Base-by-base conservation (phyloP, 1,140 invertebrate genomes). In the Drosophila grimshawi region DNA sequence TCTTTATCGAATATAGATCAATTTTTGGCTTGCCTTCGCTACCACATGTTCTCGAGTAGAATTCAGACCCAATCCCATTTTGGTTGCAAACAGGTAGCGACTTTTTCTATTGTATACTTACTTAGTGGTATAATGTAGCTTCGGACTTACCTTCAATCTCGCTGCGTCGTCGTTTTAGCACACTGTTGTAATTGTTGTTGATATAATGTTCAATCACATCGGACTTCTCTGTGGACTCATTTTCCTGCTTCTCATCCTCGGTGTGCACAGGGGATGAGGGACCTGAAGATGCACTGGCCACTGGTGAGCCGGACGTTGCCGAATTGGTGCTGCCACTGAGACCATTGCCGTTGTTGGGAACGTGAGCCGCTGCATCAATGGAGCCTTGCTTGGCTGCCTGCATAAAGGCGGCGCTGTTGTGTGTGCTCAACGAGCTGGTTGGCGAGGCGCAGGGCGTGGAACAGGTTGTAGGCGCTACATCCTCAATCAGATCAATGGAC, bases 171-270 rank as follows among this genome's bases (percentile, higher is more conserved):
- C 83, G 67, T 19, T 82, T 61, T 60, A 83, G 73, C 72, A 82
- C 76, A 78, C 80, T 91, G 10, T 90, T 81, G 45, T 85, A 86
- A 69, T 70, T 82, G 52, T 55, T 61, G 19, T 74, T 46, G n/a
- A n/a, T n/a, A 56, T 76, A 78, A 49, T 76, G 43, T 10, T 90
- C 78, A 19, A 19, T 19, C 53, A 86, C 57, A 45, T 92, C 91
- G 8, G 91, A 89, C 77, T 94, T 94, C 82, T 94, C 93, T 35
- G 93, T 94, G 56, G 91, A 91, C 76, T 94, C 94, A 35, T 93
- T 91, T 71, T 94, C 94, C 78, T 94, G 93, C 68, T 94, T 94
- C 64, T 94, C 94, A 56, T 94, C 92, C 73, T 94, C 93, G 0
- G 93, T 93, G 61, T 93, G 93, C 7, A 93, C 86, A 0, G 94